Evolutionary conservation across 2,113 vertebrate genomes (phyloP), one percentile per base, ranked within the genome.

Genomic region (Trogon surrucura): DNA sequence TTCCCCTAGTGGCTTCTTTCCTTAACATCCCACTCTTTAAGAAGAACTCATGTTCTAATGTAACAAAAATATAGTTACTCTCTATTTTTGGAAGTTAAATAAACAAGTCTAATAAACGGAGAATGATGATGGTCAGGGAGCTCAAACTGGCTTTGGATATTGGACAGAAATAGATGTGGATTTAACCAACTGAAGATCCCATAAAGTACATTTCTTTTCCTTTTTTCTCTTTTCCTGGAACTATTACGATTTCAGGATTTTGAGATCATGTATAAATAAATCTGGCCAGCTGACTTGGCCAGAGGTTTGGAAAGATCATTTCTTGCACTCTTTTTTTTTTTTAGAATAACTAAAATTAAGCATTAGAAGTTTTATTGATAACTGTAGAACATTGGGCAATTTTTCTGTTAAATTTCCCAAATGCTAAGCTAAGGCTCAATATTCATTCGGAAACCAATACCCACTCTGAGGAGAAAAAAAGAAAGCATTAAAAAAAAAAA

Each of bases 171-270:
- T 95, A 96, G 75, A 95, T 88, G 51, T 58, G 70, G 47, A 86
- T 25, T 92, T 95, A 50, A 94, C 65, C 77, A 91, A n/a, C 41
- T 5, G 2, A 90, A 84, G 29, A 87, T 91, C 45, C 54, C 86
- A 74, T 94, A 44, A 95, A 94, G 66, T 29, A 14, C 8, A 36
- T 86, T 93, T 89, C 70, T 96, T 87, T 92, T 78, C 72, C 30
- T 67, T 90, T 93, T 81, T 88, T 83, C 71, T 83, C 34, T 80
- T 95, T 97, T 95, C 93, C 84, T 96, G 96, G 96, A 97, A 96
- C 91, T 94, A 86, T 80, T 87, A 92, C 2, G 22, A 79, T 62
- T 91, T 95, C 82, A 94, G 89, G 84, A 93, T 96, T 95, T 95
- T 60, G 86, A 90, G 90, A 95, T 88, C 87, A 50, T 82, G 41